These are phyloP conservation scores for Catostomus latipinnis DNA, from an alignment of 2,797 vertebrate genomes.

Conservation along the genomic window DNA sequence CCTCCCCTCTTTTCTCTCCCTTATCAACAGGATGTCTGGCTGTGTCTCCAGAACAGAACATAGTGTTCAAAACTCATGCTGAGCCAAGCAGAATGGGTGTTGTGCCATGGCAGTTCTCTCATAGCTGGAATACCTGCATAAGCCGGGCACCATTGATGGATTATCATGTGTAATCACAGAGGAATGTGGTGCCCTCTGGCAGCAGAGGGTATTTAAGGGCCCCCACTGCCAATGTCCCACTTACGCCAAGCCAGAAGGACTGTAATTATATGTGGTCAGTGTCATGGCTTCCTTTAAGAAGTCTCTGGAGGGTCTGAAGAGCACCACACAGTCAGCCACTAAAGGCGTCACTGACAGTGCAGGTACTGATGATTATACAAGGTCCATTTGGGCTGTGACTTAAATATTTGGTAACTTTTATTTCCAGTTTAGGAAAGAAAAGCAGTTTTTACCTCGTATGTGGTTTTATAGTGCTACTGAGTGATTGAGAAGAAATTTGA, in stretches of 20 bases:
- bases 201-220: conserved; percentile 75
- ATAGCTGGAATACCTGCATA: conserved; percentile 72
- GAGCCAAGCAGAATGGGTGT: conserved; percentile 60
- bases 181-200: conserved; percentile 63
- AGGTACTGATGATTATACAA: conserved; percentile 64
- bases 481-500: not conserved
- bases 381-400: not conserved
- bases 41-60: conserved; percentile 30
- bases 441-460: not conserved
- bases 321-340: conserved; percentile 69
- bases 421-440: not conserved
- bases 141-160: conserved; percentile 61
- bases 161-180: conserved; percentile 76
- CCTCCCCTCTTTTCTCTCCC: not conserved
- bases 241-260: conserved; percentile 59
- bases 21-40: conserved; percentile 54
- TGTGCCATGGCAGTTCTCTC: conserved; percentile 56
- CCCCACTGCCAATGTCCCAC: conserved; percentile 20
- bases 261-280: conserved; percentile 37
- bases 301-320: conserved; percentile 77
- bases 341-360: conserved; percentile 74
- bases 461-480: not conserved
- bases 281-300: conserved; percentile 83
- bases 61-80: conserved; percentile 65
- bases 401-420: not conserved